Evolutionary conservation across 2,888 invertebrate species (phyloP), one percentile per base, ranked within the genome.

Genomic region (Erebia epiphron): DNA sequence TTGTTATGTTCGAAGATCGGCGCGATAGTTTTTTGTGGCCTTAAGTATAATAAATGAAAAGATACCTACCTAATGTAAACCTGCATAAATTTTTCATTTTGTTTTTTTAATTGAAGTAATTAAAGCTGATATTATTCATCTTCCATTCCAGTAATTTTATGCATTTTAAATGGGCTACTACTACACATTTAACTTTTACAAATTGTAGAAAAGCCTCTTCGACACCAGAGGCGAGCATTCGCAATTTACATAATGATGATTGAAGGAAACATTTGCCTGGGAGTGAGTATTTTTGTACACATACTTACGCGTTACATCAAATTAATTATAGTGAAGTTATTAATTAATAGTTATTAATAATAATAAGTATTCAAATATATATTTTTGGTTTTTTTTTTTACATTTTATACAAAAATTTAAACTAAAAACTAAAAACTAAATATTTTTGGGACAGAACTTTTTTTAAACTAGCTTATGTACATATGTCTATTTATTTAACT

Each of bases 171-270:
- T 43, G 50, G 49, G 18, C 57, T 69, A 66, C 61, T 57, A 11
- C 54, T n/a, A 65, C 57, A 58, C 21, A 60, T 63, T 68, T 67
- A 73, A 66, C 58, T 66, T 62, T 67, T 67, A 71, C 49, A 71
- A 68, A 71, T 69, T 68, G 66, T 71, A 66, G 68, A 65, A 68
- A 62, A 68, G 65, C 18, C 67, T 70, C 73, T 69, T 73, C 67
- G 68, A 71, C 73, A 73, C 73, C 67, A 63, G 64, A 68, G 62
- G 71, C 68, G 73, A 61, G 71, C 68, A 65, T 73, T 72, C 58
- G 68, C 68, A 66, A 73, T 71, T 69, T 73, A 46, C 58, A 65
- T 73, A 73, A 73, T 73, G 73, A 73, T 73, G 67, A 73, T 73
- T 71, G 67, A 69, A 68, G 71, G 66, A 60, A 66, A 62, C 67